phyloP scores from a whole-genome alignment of 2,797 vertebrate species.

The Chiroxiphia lanceolata region DNA sequence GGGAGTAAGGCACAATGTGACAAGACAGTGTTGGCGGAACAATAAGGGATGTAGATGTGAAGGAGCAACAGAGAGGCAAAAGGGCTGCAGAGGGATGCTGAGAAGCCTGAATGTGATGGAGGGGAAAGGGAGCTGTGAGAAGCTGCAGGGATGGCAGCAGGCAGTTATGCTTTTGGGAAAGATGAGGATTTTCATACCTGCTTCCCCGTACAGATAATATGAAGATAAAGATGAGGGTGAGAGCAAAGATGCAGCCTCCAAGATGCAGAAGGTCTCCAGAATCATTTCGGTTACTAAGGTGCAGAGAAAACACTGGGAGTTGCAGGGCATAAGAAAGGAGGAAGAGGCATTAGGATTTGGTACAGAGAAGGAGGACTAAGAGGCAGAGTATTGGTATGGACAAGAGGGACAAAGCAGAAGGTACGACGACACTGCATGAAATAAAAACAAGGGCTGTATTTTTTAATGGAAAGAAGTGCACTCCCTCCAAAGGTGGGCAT shows the following conservation, averaged over 20 bases:
- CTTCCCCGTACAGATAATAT: background rate
- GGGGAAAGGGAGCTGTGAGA: background rate
- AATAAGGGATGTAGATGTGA: background rate
- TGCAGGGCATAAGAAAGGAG: background rate
- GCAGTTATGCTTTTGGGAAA: background rate
- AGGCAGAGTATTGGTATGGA: background rate
- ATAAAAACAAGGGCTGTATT: background rate
- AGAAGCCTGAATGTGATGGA: background rate
- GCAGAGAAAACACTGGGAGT: background rate
- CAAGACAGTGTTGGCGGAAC: background rate
- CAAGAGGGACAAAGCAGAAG: background rate
- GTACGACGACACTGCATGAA: background rate
- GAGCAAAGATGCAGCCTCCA: background rate
- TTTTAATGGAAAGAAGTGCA: background rate
- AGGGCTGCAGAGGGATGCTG: background rate
- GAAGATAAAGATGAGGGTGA: background rate
- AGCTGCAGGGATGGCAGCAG: background rate
- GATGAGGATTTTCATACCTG: background rate
- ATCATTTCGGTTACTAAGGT: background rate
- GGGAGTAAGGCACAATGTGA: constrained; percentile 4
- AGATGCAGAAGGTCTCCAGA: background rate
- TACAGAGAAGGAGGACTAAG: background rate
- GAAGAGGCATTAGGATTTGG: background rate
- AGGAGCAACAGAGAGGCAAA: constrained; percentile 11
- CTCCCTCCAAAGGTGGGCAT: background rate